These are phyloP conservation scores for Blastomussa wellsi DNA, from an alignment of 92 coral and sea anemone species.

Conservation along the genomic window DNA sequence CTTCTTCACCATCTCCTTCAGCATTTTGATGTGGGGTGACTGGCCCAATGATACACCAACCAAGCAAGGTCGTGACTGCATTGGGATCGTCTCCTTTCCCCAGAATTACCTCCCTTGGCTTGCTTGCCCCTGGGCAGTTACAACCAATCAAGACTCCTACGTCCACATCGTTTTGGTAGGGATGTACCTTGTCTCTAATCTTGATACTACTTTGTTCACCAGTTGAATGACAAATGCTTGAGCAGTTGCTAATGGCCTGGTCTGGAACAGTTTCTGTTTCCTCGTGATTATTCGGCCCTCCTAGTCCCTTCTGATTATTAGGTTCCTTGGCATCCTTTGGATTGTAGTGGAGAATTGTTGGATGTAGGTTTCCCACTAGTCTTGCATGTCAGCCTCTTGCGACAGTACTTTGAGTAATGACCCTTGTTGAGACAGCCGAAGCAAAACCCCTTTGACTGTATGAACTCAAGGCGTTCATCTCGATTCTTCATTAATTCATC, in stretches of 20 bases:
- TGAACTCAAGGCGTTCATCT: slow-evolving; percentile 29
- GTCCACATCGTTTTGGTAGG: neutral
- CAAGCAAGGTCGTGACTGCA: slow-evolving; percentile 24
- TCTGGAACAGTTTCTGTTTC: slow-evolving; percentile 4
- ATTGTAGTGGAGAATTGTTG: slow-evolving; percentile 45
- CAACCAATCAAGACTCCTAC: neutral
- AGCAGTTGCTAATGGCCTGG: slow-evolving; percentile 25
- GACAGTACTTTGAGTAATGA: slow-evolving; percentile 55
- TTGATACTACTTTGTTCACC: neutral
- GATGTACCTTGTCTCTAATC: slow-evolving; percentile 18
- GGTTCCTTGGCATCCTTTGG: slow-evolving; percentile 31
- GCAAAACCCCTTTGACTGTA: slow-evolving; percentile 40
- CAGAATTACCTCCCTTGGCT: slow-evolving; percentile 13
- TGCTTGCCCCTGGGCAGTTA: slow-evolving; percentile 26
- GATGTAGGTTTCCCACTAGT: slow-evolving; percentile 53
- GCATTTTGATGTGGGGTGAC: neutral
- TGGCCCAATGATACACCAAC: slow-evolving; percentile 41
- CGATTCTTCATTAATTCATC: neutral
- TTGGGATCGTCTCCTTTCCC: neutral
- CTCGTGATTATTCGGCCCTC: slow-evolving; percentile 4
- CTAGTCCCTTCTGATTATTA: neutral
- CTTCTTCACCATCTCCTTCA: neutral
- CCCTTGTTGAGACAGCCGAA: slow-evolving; percentile 52
- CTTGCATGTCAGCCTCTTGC: slow-evolving; percentile 35
- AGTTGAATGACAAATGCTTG: slow-evolving; percentile 23